phyloP scores from a whole-genome alignment of 1,140 invertebrate species.

The Ostrea denselamellosa region DNA sequence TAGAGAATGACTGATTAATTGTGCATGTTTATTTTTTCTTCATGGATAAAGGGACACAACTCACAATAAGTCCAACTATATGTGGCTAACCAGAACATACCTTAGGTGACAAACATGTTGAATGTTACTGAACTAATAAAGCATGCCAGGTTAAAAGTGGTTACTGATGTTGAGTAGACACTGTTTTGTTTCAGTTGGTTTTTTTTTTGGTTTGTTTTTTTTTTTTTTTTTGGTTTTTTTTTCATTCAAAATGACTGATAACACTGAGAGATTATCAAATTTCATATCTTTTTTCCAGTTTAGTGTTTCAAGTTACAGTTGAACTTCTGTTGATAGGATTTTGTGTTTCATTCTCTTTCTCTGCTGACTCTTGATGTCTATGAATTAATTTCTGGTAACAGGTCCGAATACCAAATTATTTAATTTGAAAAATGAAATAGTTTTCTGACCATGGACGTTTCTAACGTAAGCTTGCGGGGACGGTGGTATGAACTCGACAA shows the following conservation, averaged over 20 bases:
- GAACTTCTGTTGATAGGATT: background rate
- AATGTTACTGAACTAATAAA: conserved; percentile 27
- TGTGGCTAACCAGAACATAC: conserved; percentile 13
- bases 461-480: background rate
- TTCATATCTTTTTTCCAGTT: background rate
- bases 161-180: background rate
- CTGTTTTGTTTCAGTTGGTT: background rate
- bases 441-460: background rate
- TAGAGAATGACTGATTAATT: background rate
- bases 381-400: background rate
- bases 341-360: background rate
- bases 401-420: background rate
- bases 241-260: conserved; percentile 34
- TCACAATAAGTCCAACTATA: background rate
- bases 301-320: background rate
- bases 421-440: background rate
- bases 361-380: background rate
- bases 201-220: background rate
- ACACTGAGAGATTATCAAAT: background rate
- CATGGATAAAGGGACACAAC: conserved; percentile 24
- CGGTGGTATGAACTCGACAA: background rate
- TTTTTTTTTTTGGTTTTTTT: background rate
- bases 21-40: conserved; percentile 27
- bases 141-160: conserved; percentile 22
- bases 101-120: conserved; percentile 19